Evolutionary conservation across 2,113 vertebrate genomes (phyloP).

Genomic region (Clarias batrachus): DNA sequence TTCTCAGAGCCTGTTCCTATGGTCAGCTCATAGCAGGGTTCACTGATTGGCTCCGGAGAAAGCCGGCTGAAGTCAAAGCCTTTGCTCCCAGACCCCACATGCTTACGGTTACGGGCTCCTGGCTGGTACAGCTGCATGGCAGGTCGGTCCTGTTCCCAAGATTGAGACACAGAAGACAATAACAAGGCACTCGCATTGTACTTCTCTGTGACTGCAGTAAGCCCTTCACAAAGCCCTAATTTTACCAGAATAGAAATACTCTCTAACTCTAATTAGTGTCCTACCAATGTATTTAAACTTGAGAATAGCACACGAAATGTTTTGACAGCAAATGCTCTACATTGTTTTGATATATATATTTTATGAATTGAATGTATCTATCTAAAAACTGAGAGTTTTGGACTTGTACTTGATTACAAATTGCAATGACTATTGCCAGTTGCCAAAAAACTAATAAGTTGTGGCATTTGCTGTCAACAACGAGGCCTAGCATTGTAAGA

Average conservation of each 20-base stretch:
- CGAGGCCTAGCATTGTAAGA: slow-evolving; percentile 37
- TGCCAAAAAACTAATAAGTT: background rate
- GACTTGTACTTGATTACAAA: background rate
- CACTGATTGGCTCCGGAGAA: slow-evolving; percentile 70
- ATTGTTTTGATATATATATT: background rate
- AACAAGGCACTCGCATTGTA: slow-evolving; percentile 49
- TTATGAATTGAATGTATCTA: background rate
- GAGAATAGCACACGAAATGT: slow-evolving; percentile 32
- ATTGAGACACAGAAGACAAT: slow-evolving; percentile 56
- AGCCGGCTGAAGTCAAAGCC: slow-evolving; percentile 73
- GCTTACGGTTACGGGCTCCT: slow-evolving; percentile 80
- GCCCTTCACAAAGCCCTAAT: slow-evolving; percentile 11
- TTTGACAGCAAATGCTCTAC: slow-evolving; percentile 37
- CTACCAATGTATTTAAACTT: slow-evolving; percentile 28
- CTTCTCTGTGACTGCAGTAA: slow-evolving; percentile 8
- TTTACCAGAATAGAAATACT: slow-evolving; percentile 32
- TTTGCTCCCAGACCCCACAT: slow-evolving; percentile 76
- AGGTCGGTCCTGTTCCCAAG: slow-evolving; percentile 80
- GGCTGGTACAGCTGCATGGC: slow-evolving; percentile 93
- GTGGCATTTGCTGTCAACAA: slow-evolving; percentile 49
- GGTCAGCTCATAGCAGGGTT: slow-evolving; percentile 73
- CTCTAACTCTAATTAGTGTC: slow-evolving; percentile 34
- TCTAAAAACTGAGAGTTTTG: background rate
- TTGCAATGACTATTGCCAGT: background rate
- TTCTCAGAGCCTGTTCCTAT: slow-evolving; percentile 76